Conservation (phyloP, 92 coral and sea anemone genomes). For the Porites rus region DNA sequence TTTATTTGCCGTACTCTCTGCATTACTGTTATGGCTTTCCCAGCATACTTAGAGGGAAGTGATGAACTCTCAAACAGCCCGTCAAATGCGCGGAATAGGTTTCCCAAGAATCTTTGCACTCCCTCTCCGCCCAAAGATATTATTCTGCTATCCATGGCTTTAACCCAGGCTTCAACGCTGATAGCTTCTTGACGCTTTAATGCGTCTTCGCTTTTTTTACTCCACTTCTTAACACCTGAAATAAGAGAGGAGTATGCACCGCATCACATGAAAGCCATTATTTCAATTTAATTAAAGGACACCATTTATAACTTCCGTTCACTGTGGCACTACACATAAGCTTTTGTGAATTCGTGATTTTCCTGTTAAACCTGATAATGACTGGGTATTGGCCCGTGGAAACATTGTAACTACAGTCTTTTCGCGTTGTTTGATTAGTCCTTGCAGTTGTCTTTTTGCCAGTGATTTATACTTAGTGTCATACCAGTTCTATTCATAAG, state of each 20-base stretch:
- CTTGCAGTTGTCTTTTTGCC: too few relatives aligned
- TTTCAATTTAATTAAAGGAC: too few relatives aligned
- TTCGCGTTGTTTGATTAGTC: too few relatives aligned
- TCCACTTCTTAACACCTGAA: conserved; percentile 95
- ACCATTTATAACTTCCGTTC: too few relatives aligned
- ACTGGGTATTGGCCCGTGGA: too few relatives aligned
- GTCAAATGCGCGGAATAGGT: conserved; percentile 96
- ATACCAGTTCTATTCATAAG: too few relatives aligned
- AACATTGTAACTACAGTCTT: too few relatives aligned
- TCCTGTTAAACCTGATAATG: too few relatives aligned
- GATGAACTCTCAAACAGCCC: conserved; percentile 89
- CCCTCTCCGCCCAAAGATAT: conserved; percentile 97
- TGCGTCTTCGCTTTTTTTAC: conserved; percentile 72
- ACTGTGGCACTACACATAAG: too few relatives aligned
- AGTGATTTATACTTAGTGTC: too few relatives aligned
- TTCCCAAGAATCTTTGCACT: conserved; percentile 88
- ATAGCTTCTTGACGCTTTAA: conserved; percentile 84
- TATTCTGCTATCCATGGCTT: conserved; percentile 94
- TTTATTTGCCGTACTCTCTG: conserved; percentile 88
- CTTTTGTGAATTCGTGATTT: too few relatives aligned
- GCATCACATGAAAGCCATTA: too few relatives aligned
- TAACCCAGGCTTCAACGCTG: conserved; percentile 93
- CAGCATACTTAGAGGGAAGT: conserved; percentile 72
- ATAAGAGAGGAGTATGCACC: background rate
- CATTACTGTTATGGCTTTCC: conserved; percentile 82